Evolutionary conservation across 2,888 invertebrate species (phyloP).

Genomic region (Pyrocoelia pectoralis): DNA sequence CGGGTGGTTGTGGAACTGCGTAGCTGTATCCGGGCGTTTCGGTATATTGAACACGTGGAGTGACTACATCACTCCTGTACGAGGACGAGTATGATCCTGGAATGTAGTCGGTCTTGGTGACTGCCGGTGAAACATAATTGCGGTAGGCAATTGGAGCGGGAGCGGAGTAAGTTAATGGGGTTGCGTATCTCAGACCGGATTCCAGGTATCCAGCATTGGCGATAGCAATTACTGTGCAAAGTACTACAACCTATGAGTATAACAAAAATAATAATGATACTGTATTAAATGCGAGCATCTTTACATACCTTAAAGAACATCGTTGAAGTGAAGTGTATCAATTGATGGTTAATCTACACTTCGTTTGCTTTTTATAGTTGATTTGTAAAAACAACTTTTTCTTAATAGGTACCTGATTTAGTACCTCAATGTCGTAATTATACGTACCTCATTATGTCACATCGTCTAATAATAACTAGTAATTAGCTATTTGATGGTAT

Average conservation of each 20-base stretch:
- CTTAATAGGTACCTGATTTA: no score
- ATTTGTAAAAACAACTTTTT: no score
- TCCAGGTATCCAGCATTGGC: conserved; percentile 2
- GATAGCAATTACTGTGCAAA: background rate
- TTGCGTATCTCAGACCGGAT: background rate
- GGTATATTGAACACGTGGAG: background rate
- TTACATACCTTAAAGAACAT: no score
- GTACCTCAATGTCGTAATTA: no score
- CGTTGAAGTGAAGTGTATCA: no score
- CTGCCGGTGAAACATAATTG: background rate
- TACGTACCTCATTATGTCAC: no score
- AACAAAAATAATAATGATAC: background rate
- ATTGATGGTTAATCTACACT: no score
- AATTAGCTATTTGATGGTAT: no score
- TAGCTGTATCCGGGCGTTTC: background rate
- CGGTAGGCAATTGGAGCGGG: no score
- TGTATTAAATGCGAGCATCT: background rate
- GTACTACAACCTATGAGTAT: background rate
- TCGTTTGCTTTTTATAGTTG: no score
- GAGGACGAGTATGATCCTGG: conserved; percentile 7
- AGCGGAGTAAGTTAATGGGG: no score
- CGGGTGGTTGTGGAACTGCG: background rate
- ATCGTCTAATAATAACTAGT: no score
- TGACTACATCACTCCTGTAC: conserved; percentile 6
- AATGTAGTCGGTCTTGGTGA: background rate